Evolutionary conservation across 2,888 invertebrate genomes (phyloP).

Genomic region (Tetragonula carbonaria): DNA sequence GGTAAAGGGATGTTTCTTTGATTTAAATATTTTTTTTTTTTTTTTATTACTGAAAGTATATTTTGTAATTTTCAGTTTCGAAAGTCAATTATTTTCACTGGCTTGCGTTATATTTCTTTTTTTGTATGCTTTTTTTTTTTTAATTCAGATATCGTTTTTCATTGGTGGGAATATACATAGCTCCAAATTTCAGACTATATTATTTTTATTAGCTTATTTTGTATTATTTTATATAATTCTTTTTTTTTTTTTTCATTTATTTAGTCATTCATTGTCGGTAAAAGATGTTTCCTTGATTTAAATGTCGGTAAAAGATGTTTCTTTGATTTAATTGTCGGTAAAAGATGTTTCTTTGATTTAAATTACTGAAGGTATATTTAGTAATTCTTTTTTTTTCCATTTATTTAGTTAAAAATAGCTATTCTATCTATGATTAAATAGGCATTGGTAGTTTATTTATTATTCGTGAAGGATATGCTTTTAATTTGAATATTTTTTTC

Average conservation of each 20-base stretch:
- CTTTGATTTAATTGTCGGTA: neutral
- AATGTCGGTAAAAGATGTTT: neutral
- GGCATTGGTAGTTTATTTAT: neutral
- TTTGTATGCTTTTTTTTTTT: neutral
- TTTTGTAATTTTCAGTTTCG: too few species aligned
- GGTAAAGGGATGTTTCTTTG: neutral
- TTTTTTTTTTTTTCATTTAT: neutral
- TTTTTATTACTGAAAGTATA: neutral
- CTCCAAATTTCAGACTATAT: too few species aligned
- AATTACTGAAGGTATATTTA: neutral
- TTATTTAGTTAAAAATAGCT: neutral
- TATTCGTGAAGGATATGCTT: neutral
- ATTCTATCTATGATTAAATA: neutral
- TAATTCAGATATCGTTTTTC: too few species aligned
- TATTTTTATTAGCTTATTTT: neutral
- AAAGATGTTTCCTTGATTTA: neutral
- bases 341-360: neutral
- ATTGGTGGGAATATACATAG: too few species aligned
- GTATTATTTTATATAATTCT: neutral
- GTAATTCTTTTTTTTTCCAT: neutral
- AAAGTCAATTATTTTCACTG: neutral
- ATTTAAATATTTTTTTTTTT: neutral
- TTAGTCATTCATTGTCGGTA: neutral
- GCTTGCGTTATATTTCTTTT: neutral
- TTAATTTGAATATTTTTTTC: neutral